Evolutionary conservation across 1,140 invertebrate species (phyloP), one percentile per base, ranked within the genome.

Genomic region (Phocides pigmalion): DNA sequence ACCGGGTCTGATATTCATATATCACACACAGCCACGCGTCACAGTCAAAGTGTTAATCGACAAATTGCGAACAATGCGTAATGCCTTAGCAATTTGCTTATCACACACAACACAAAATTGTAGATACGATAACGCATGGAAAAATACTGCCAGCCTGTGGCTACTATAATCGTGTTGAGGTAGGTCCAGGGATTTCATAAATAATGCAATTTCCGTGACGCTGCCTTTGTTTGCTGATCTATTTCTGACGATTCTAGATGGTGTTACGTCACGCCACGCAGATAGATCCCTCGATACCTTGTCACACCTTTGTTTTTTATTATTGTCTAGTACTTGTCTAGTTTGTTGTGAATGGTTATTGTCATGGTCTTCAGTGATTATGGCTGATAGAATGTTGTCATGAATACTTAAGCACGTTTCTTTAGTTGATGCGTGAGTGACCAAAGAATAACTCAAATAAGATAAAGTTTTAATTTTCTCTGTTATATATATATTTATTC

Each of bases 71-170:
- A 65, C 46, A 59, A 35, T 51, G 12, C 51, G 32, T 51, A 50
- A 51, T 0, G 14, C 20, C 1, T 46, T 42, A 25, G 53, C 20
- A 16, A 42, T 15, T 16, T 20, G 4, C 3, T 44, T 58, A 58
- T 58, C 54, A 4, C 41, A 1, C 54, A 4, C 41, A 1, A 44
- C 15, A 28, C n/a, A 11, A 46, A 56, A 46, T 16, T 44, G 9
- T 14, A 69, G 66, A 70, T 72, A 74, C 70, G 82, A 81, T 81
- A 81, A 79, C 46, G 68, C 68, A 72, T 72, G 76, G 76, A 80
- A 81, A 82, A 79, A 65, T 75, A 77, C 69, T 17, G 63, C 28
- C 61, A 32, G 56, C 22, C 28, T 41, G 46, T 53, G 32, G 16
- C 35, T 64, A 46, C 41, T 71, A 59, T 68, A 42, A 37, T 62